Percentiles rank a stretch among this genome's conserved stretches.
Evolutionary conservation across 1,140 invertebrate genomes (phyloP).

Genomic region (Centruroides vittatus): DNA sequence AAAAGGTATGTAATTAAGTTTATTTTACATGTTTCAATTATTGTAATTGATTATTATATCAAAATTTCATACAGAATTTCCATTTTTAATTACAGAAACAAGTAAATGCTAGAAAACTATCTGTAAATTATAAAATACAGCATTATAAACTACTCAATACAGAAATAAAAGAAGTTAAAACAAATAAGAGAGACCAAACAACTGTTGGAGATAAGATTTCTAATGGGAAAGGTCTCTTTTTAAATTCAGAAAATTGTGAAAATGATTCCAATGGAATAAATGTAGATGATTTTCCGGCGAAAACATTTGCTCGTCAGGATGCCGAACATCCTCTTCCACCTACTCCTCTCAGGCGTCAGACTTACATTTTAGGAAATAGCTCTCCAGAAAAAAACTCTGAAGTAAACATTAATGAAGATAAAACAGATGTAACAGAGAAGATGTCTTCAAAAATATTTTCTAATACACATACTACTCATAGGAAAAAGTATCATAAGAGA

Average conservation of each 20-base stretch:
- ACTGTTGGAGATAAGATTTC: neutral
- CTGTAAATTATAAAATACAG: too few species aligned
- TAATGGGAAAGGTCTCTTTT: neutral
- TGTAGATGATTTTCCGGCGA: neutral
- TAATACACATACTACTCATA: neutral
- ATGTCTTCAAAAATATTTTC: neutral
- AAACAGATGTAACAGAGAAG: neutral
- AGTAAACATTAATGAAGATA: neutral
- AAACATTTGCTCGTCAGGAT: neutral
- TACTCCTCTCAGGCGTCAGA: neutral
- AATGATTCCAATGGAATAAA: neutral
- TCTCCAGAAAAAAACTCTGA: neutral
- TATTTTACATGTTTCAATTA: too few species aligned
- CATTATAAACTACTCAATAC: too few species aligned
- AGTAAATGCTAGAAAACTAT: too few species aligned
- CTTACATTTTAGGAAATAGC: neutral
- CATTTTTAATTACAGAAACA: neutral
- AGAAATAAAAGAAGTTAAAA: neutral
- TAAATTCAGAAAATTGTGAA: neutral
- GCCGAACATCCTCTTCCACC: neutral
- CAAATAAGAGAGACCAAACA: neutral
- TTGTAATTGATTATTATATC: too few species aligned
- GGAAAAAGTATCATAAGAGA: neutral
- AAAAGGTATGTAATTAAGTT: neutral
- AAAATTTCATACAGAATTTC: too few species aligned